Base-by-base conservation (phyloP, 2,113 vertebrate genomes). In the Barbus barbus region DNA sequence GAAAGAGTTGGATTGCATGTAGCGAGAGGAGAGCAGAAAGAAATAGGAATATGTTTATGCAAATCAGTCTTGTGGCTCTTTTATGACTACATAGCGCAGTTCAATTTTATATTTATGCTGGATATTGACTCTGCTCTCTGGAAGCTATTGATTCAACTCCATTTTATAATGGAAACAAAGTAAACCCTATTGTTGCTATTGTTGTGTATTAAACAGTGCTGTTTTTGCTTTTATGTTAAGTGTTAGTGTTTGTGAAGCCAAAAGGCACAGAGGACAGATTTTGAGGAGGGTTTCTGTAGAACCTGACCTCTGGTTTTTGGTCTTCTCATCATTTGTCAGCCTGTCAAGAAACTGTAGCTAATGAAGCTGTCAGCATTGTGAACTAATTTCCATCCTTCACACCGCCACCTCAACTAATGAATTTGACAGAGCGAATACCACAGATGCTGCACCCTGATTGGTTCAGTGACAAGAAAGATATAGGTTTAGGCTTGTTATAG, bases 331-430 rank as follows among this genome's bases (percentile, higher is more conserved):
- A 56, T 53, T 26, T 33, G 44, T 13, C 60, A 56, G 24, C 13
- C 44, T n/a, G 76, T 81, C 65, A 69, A 20, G 26, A 77, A 58
- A 84, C 63, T 87, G 72, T 84, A 61, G 78, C 83, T 78, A 84
- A 80, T 84, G 78, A 87, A 84, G 83, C 86, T 82, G 83, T 84
- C 86, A 78, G 58, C 56, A 38, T 74, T 20, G 20, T 69, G 28
- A 81, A 48, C 75, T 87, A 26, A 69, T 81, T 81, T 77, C 26
- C 48, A 84, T 84, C 75, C 61, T 76, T 56, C 69, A 80, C 67
- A 44, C 58, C 26, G n/a, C 20, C 13, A 24, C 72, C 73, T 77
- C 51, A 51, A 38, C 72, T 61, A 87, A 84, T 84, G 60, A 65
- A 75, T 86, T 81, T 33, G 76, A 48, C 69, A 48, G 41, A 24